A percentile compares a stretch with the other conserved stretches of the same genome.
These are phyloP conservation scores for Pimpla rufipes DNA, from an alignment of 2,888 invertebrate species.

Conservation along the genomic window DNA sequence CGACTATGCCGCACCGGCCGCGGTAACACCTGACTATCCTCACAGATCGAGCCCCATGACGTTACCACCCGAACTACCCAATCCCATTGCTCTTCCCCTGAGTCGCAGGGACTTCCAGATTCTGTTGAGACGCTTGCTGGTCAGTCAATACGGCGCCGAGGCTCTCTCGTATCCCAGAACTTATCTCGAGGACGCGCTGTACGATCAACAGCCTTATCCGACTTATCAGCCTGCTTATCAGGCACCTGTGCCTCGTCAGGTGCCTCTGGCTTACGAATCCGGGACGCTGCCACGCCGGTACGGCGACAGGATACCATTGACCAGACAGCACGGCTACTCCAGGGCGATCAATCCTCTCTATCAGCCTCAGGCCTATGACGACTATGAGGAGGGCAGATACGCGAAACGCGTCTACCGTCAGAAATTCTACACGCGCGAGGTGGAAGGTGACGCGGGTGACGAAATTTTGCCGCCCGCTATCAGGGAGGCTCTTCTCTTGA, in stretches of 20 bases:
- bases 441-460: slow-evolving; percentile 85
- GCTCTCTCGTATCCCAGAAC: slow-evolving; percentile 82
- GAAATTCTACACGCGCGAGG: slow-evolving; percentile 79
- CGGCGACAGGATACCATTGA: slow-evolving; percentile 79
- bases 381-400: slow-evolving; percentile 81
- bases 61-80: slow-evolving; percentile 86
- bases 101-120: slow-evolving; percentile 91
- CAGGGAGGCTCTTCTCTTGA: slow-evolving; percentile 89
- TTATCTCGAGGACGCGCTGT: slow-evolving; percentile 83
- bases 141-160: slow-evolving; percentile 86
- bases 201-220: slow-evolving; percentile 83
- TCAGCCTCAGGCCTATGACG: slow-evolving; percentile 80
- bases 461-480: slow-evolving; percentile 90
- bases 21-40: slow-evolving; percentile 77
- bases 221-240: slow-evolving; percentile 85
- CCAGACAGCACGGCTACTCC: slow-evolving; percentile 76
- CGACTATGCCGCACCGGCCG: slow-evolving; percentile 76
- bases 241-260: slow-evolving; percentile 76
- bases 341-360: slow-evolving; percentile 77
- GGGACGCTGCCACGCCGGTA: slow-evolving; percentile 74
- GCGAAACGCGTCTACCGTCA: slow-evolving; percentile 82
- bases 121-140: slow-evolving; percentile 89
- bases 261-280: slow-evolving; percentile 74
- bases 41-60: slow-evolving; percentile 76
- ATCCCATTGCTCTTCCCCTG: slow-evolving; percentile 89